phyloP scores from a whole-genome alignment of 1,140 invertebrate species.

The Littorina saxatilis region DNA sequence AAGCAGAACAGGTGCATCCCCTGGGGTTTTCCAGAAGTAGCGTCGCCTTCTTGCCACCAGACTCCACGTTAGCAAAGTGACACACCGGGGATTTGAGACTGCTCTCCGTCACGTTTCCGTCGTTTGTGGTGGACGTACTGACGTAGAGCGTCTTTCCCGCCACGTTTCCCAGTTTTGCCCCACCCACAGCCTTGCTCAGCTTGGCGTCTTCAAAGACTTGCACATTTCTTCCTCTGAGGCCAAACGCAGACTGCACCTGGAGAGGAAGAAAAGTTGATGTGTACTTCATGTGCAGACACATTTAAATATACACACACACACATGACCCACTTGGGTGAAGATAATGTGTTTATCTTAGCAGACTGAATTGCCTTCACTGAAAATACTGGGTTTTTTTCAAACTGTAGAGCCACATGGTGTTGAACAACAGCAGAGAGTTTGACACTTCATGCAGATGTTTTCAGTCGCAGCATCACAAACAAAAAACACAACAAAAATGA shows the following conservation, averaged over 20 bases:
- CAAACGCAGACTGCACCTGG: conserved; percentile 66
- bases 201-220: conserved; percentile 53
- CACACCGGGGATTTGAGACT: conserved; percentile 73
- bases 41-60: conserved; percentile 80
- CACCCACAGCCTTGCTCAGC: conserved; percentile 48
- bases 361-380: no score
- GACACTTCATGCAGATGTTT: no score
- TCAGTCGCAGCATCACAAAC: no score
- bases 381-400: no score
- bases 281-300: no score
- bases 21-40: conserved; percentile 85
- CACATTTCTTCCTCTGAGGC: conserved; percentile 57
- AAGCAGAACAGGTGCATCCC: conserved; percentile 70
- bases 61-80: conserved; percentile 85
- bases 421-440: no score
- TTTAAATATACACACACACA: no score
- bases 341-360: no score
- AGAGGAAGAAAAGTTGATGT: conserved; percentile 17
- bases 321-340: no score
- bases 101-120: neutral
- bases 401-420: no score
- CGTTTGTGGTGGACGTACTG: conserved; percentile 28
- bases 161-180: conserved; percentile 39
- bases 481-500: no score
- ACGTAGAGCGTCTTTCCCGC: conserved; percentile 61